Evolutionary conservation across 2,888 invertebrate genomes (phyloP), one percentile per base, ranked within the genome.

Genomic region (Hypomecis punctinalis): DNA sequence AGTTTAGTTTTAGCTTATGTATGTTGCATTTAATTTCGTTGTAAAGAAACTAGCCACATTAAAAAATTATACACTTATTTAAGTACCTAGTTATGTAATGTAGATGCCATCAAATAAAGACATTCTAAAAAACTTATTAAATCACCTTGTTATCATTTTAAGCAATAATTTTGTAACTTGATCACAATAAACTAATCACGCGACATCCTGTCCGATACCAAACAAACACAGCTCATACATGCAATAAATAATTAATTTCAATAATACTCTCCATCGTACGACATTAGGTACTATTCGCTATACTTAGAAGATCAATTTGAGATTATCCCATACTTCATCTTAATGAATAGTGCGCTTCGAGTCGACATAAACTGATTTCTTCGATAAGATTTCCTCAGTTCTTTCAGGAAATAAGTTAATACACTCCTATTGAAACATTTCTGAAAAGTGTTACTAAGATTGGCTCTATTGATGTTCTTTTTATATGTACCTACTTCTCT

Each of bases 261-360:
- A 23, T 2, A 23, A 23, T 23, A 23, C 23, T 23, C 23, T 23
- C 23, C 23, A 23, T 13, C 49, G 13, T 51, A 37, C 23, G 45
- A 37, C 33, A 58, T 39, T 62, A 57, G 35, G 39, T 52, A 54
- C 45, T 61, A 45, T 61, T 66, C 54, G 10, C 42, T 51, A 23
- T 23, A 23, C 1, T 23, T 35, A 47, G 43, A 52, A 56, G 42
- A 57, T 53, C 61, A 47, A 61, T 65, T 61, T 57, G 65, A 65
- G 65, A 65, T 65, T 61, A 66, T 66, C 65, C 57, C 52, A 43
- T 59, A 63, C 52, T 54, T 58, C 53, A 57, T 61, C 57, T 5
- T 47, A 61, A 54, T 61, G 65, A 65, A 64, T 63, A 55, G 53
- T 57, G 53, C 49, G 61, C 56, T 46, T 42, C 42, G 33, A 42